These are phyloP conservation scores for Scylla paramamosain DNA, from an alignment of 1,140 invertebrate species.

Conservation along the genomic window DNA sequence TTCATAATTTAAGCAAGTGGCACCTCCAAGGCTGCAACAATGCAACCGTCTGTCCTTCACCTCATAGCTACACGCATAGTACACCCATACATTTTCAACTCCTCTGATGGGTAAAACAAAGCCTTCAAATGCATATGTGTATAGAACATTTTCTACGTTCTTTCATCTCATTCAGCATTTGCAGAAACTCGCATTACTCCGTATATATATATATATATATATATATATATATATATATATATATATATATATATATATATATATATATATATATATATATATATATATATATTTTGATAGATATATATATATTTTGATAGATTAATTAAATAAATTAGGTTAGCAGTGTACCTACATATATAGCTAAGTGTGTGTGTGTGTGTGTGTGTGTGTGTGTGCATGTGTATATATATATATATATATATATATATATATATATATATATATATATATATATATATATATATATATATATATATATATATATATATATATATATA, in stretches of 20 bases:
- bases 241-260: slow-evolving; percentile 43
- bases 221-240: slow-evolving; percentile 47
- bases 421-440: slow-evolving; percentile 55
- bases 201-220: slow-evolving; percentile 48
- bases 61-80: too few species aligned
- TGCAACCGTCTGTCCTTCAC: too few species aligned
- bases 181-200: neutral
- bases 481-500: slow-evolving; percentile 50
- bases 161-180: too few species aligned
- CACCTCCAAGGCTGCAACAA: too few species aligned
- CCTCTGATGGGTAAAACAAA: too few species aligned
- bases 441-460: slow-evolving; percentile 58
- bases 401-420: slow-evolving; percentile 43
- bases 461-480: slow-evolving; percentile 54
- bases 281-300: slow-evolving; percentile 29
- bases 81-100: too few species aligned
- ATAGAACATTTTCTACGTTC: too few species aligned
- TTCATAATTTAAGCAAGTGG: too few species aligned
- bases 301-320: slow-evolving; percentile 38
- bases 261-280: slow-evolving; percentile 35
- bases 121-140: too few species aligned
- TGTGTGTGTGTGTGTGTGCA: neutral
- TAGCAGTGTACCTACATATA: neutral
- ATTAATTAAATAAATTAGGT: neutral
- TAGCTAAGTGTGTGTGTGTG: slow-evolving; percentile 28